These are phyloP conservation scores for Samia ricini DNA, from an alignment of 1,140 invertebrate species.

Conservation along the genomic window DNA sequence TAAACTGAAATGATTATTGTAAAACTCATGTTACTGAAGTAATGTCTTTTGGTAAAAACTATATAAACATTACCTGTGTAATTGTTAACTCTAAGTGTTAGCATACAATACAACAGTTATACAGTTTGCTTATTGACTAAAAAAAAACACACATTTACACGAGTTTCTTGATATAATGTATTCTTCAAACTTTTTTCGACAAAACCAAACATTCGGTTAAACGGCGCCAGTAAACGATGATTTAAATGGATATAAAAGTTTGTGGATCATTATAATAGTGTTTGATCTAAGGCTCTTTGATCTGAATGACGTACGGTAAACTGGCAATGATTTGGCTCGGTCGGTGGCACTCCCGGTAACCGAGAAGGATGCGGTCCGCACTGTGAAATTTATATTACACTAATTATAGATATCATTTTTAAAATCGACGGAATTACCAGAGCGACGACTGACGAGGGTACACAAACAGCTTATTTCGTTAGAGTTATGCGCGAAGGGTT, in stretches of 20 bases:
- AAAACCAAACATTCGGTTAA: background rate
- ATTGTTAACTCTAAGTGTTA: too few species aligned
- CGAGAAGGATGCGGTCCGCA: background rate
- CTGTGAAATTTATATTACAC: slow-evolving; percentile 27
- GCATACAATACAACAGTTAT: too few species aligned
- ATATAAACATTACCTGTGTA: too few species aligned
- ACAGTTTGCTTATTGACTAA: too few species aligned
- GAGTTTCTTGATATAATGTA: background rate
- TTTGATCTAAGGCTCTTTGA: slow-evolving; percentile 65
- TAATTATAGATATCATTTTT: slow-evolving; percentile 55
- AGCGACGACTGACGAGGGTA: slow-evolving; percentile 36
- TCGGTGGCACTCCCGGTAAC: slow-evolving; percentile 29
- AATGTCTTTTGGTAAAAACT: too few species aligned
- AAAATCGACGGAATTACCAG: slow-evolving; percentile 36
- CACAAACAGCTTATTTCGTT: background rate
- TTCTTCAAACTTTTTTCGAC: background rate
- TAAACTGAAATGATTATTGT: too few species aligned
- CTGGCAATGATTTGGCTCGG: slow-evolving; percentile 54
- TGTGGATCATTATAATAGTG: slow-evolving; percentile 38
- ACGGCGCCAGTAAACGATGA: background rate
- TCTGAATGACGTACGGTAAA: slow-evolving; percentile 59
- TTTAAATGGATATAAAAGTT: slow-evolving; percentile 27
- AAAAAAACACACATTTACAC: background rate
- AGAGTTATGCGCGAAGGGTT: slow-evolving; percentile 13
- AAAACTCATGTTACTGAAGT: too few species aligned